Percentiles rank a stretch among this genome's conserved stretches.
These are phyloP conservation scores for Puffinus mauretanicus DNA, from an alignment of 2,113 vertebrate species.

Conservation along the genomic window DNA sequence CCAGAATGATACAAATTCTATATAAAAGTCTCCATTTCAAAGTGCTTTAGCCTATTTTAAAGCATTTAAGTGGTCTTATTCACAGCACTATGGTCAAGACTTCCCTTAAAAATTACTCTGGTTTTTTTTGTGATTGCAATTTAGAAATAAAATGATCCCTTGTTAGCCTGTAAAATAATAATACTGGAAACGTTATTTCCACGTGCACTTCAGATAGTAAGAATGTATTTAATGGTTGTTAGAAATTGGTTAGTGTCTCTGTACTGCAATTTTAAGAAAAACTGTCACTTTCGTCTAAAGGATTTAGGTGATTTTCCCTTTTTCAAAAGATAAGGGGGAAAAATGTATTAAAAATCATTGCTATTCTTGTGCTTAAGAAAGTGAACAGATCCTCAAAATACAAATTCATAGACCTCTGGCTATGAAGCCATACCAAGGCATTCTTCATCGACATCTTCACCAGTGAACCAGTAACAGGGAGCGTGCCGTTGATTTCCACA, in stretches of 20 bases:
- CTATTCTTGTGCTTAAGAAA: not conserved
- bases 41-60: not conserved
- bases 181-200: not conserved
- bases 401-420: not conserved
- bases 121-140: not conserved
- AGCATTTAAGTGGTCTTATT: not conserved
- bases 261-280: not conserved
- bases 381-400: not conserved
- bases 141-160: not conserved
- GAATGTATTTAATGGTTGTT: not conserved
- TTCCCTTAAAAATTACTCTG: not conserved
- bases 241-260: not conserved
- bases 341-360: not conserved
- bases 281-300: not conserved
- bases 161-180: not conserved
- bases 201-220: not conserved
- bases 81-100: not conserved
- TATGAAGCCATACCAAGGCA: not conserved
- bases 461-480: not conserved
- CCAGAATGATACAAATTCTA: not conserved
- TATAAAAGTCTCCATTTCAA: not conserved
- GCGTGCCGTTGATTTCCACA: fast-evolving
- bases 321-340: not conserved
- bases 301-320: not conserved
- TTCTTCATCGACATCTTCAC: fast-evolving